Evolutionary conservation across 2,797 vertebrate species (phyloP), one percentile per base, ranked within the genome.

Genomic region (Eptatretus atami): DNA sequence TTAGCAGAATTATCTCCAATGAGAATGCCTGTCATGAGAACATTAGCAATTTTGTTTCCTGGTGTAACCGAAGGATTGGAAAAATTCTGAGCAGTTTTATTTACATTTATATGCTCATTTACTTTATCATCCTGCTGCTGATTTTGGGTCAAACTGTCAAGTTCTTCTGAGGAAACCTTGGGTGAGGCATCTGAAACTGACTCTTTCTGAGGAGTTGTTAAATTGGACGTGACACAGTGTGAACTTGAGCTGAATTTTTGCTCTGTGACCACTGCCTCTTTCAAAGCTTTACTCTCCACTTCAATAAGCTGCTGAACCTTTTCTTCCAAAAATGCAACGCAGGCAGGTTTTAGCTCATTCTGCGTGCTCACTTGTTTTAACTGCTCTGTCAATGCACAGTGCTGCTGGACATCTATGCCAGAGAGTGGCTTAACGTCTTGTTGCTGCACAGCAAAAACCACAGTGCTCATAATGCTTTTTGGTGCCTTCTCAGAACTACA

Each of bases 261-360:
- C 12, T 61, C 57, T 25, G 31, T 44, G 4, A 44, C 31, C 6
- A 44, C 31, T 44, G 57, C 57, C 57, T 61, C 57, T 25, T n/a
- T 61, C 9, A 61, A 9, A 10, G 12, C 57, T 25, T 61, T 61
- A 25, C 57, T 61, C 57, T 61, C 57, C 9, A n/a, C 12, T 12
- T n/a, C 57, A n/a, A 61, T n/a, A n/a, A 61, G 57, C 12, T 61
- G 57, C 57, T 61, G 57, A n/a, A 61, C 25, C 57, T 61, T 61
- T 25, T 12, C 57, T 25, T 61, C 57, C 57, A 25, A n/a, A 12
- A 61, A 25, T n/a, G 57, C n/a, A 61, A 61, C 57, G 12, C 57
- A n/a, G 57, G 57, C 57, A 12, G 57, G 57, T n/a, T 61, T 25
- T 10, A 61, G 25, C 10, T n/a, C 25, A n/a, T 61, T 10, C 9